phyloP scores from a whole-genome alignment of 2,888 invertebrate species.

The Ametastegia equiseti region DNA sequence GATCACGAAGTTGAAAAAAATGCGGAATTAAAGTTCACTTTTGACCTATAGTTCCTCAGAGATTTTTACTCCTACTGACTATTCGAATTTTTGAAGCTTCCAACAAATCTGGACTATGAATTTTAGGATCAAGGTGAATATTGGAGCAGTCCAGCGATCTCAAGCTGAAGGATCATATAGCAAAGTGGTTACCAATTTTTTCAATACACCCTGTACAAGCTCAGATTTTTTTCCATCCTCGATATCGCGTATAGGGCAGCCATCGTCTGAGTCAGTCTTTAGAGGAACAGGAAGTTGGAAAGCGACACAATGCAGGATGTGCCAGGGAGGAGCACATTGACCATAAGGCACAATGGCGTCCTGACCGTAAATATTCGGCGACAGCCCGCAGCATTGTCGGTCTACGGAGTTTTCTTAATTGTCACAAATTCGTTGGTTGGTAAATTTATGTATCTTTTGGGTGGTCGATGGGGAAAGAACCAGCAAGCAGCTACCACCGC shows the following conservation, averaged over 20 bases:
- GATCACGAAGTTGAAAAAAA: too few species aligned
- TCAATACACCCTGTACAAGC: too few species aligned
- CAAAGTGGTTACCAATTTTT: too few species aligned
- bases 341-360: constrained; percentile 60
- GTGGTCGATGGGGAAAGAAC: constrained; percentile 24
- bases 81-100: too few species aligned
- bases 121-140: too few species aligned
- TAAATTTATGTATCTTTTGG: constrained; percentile 44
- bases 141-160: too few species aligned
- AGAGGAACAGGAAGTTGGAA: constrained; percentile 24
- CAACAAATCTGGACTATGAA: too few species aligned
- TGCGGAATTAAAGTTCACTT: too few species aligned
- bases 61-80: too few species aligned
- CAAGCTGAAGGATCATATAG: too few species aligned
- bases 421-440: constrained; percentile 43
- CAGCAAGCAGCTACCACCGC: neutral
- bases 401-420: constrained; percentile 33
- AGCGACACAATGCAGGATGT: constrained; percentile 7
- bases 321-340: constrained; percentile 13
- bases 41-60: too few species aligned
- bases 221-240: neutral
- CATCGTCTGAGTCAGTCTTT: neutral
- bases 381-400: constrained; percentile 52
- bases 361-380: constrained; percentile 64
- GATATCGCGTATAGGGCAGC: neutral